Percentiles rank a stretch among this genome's conserved stretches.
phyloP scores from a whole-genome alignment of 2,113 vertebrate species.

The Boleophthalmus pectinirostris region DNA sequence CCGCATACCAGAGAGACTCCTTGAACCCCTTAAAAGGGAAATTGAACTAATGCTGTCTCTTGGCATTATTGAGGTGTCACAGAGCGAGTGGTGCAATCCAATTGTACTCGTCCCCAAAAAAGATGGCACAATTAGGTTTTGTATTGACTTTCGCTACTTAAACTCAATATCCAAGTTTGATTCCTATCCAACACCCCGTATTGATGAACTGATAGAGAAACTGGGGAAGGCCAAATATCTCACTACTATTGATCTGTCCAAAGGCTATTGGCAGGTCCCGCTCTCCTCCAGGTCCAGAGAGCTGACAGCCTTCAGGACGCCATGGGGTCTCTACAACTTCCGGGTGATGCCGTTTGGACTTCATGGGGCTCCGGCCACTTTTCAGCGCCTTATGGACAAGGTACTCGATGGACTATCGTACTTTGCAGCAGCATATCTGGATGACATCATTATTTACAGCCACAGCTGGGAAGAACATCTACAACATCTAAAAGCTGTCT shows the following conservation, averaged over 20 bases:
- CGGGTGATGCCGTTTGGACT: no score
- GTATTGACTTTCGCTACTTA: not conserved
- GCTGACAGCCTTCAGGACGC: not conserved
- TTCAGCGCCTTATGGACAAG: no score
- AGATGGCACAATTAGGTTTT: not conserved
- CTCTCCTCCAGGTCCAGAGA: not conserved
- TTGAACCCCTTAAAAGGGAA: not conserved
- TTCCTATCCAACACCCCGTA: not conserved
- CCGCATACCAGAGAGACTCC: not conserved
- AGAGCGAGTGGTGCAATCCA: not conserved
- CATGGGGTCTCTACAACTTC: not conserved
- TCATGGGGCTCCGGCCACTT: no score
- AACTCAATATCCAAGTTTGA: conserved; percentile 2
- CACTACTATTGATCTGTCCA: not conserved
- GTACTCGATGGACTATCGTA: no score
- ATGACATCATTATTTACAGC: not conserved
- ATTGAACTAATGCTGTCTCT: conserved; percentile 2
- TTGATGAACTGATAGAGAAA: not conserved
- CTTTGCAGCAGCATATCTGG: no score
- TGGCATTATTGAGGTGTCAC: not conserved
- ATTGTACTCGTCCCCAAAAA: not conserved
- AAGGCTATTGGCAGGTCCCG: not conserved
- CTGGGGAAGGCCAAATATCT: not conserved
- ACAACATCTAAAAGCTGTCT: not conserved
- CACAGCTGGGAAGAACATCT: not conserved